A percentile compares a stretch with the other conserved stretches of the same genome.
Conservation (phyloP, 1,140 invertebrate genomes). For the Ericerus pela region DNA sequence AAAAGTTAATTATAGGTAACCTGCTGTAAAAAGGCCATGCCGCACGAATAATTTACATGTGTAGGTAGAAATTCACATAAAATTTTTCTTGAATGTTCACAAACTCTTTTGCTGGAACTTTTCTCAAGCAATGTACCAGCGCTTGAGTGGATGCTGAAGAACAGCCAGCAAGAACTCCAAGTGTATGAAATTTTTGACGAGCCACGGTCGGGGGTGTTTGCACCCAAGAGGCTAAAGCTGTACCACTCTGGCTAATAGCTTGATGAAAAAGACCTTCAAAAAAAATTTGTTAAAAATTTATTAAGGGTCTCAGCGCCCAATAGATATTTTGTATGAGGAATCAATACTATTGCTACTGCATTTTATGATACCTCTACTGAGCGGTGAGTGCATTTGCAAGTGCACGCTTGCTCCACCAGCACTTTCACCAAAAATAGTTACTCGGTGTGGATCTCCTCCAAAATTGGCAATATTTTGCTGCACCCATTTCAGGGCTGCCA, state of each 20-base stretch:
- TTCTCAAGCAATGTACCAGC: not conserved
- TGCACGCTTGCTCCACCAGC: slow-evolving; percentile 59
- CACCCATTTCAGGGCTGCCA: slow-evolving; percentile 72
- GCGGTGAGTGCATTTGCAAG: slow-evolving; percentile 46
- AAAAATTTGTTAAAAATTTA: too few species aligned
- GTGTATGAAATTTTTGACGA: slow-evolving; percentile 1
- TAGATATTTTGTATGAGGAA: too few species aligned
- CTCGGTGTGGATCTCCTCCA: slow-evolving; percentile 64
- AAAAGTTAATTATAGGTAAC: not conserved
- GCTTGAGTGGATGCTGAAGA: slow-evolving; percentile 26
- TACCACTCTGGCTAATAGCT: slow-evolving; percentile 49
- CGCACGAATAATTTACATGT: too few species aligned
- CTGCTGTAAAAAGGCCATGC: too few species aligned
- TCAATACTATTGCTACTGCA: too few species aligned
- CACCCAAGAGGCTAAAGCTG: slow-evolving; percentile 43
- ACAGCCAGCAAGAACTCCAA: slow-evolving; percentile 39
- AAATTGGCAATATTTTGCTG: slow-evolving; percentile 72
- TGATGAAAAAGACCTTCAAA: slow-evolving; percentile 39
- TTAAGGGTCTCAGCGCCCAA: too few species aligned
- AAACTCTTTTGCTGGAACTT: not conserved
- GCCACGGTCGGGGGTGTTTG: slow-evolving; percentile 20
- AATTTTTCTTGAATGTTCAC: not conserved
- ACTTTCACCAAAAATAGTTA: slow-evolving; percentile 78
- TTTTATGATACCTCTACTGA: slow-evolving; percentile 58
- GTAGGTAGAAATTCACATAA: not conserved